A percentile compares a stretch with the other conserved stretches of the same genome.
Conservation (phyloP, 2,797 vertebrate genomes). For the Myotis myotis region DNA sequence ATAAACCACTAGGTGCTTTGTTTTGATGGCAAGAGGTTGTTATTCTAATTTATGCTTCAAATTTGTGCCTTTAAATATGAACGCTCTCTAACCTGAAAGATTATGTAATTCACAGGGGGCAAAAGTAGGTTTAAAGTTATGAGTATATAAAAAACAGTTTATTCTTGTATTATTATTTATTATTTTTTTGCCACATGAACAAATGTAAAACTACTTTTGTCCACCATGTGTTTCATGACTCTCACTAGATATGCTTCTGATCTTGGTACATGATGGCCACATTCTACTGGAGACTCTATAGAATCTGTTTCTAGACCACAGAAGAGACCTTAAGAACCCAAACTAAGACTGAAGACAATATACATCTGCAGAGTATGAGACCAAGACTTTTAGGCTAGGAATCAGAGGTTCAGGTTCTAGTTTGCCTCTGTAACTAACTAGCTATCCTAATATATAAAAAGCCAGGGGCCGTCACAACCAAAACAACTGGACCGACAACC, state of each 20-base stretch:
- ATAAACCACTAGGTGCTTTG: neutral
- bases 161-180: too few relatives aligned
- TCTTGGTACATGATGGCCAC: neutral
- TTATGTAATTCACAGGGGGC: neutral
- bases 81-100: neutral
- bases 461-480: too few relatives aligned
- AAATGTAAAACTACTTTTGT: too few relatives aligned
- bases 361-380: neutral
- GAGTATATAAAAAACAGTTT: too few relatives aligned
- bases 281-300: neutral
- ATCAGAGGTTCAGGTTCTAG: neutral
- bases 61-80: constrained; percentile 26
- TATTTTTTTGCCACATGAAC: too few relatives aligned
- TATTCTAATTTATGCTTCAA: constrained; percentile 18
- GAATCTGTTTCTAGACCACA: constrained; percentile 13
- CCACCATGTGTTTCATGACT: neutral
- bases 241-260: neutral
- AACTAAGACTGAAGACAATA: neutral
- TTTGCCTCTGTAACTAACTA: neutral
- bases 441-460: neutral
- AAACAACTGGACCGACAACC: too few relatives aligned
- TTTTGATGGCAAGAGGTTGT: neutral
- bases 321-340: neutral
- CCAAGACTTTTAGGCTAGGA: neutral
- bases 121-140: too few relatives aligned